Conservation (phyloP, 1,140 invertebrate genomes). For the Eupristina koningsbergeri region DNA sequence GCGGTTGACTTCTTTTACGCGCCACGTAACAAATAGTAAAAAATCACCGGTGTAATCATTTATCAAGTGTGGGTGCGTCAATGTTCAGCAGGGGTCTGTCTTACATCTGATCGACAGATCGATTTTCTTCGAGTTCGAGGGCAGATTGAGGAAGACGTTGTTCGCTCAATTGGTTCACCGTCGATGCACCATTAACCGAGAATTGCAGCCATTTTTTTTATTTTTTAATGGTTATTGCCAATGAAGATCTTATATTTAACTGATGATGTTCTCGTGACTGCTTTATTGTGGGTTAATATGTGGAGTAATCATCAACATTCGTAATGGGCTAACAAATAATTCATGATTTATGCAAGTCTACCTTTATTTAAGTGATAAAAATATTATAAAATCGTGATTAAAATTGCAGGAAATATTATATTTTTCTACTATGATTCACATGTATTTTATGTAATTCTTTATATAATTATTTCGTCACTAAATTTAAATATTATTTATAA, state of each 20-base stretch:
- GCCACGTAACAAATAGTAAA: slow-evolving; percentile 3
- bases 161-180: not conserved
- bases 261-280: not conserved
- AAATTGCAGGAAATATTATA: no score
- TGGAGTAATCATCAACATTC: not conserved
- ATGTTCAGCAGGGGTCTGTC: slow-evolving; percentile 50
- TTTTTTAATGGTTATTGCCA: not conserved
- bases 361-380: no score
- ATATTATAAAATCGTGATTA: no score
- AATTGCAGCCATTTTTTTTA: not conserved
- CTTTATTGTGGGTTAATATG: not conserved
- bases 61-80: slow-evolving; percentile 58
- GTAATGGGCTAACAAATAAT: no score
- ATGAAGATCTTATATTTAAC: not conserved
- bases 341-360: no score
- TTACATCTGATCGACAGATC: slow-evolving; percentile 36
- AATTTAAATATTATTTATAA: no score
- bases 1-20: slow-evolving; percentile 6
- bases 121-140: slow-evolving; percentile 16
- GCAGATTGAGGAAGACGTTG: slow-evolving; percentile 38
- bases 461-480: no score
- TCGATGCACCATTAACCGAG: not conserved
- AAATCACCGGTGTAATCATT: slow-evolving; percentile 63
- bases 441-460: no score
- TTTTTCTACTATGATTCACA: no score